phyloP scores from a whole-genome alignment of 2,888 invertebrate species.

The Idaea straminata region DNA sequence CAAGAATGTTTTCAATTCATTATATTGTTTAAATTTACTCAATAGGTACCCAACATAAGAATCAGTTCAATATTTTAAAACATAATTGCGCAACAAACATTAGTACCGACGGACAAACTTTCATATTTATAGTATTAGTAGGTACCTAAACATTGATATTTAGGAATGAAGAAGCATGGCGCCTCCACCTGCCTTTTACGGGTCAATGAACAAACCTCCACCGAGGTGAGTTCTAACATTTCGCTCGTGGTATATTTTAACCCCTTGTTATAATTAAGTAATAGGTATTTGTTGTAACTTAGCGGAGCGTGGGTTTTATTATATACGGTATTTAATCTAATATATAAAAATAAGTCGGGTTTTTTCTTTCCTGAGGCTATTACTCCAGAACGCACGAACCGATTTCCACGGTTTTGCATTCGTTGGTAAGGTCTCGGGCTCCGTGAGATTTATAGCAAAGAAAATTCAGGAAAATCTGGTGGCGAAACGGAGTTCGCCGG shows the following conservation, averaged over 20 bases:
- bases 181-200: constrained; percentile 21
- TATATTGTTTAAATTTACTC: neutral
- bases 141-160: constrained; percentile 21
- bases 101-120: neutral
- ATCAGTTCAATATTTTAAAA: neutral
- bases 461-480: too few species aligned
- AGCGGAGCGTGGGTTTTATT: too few species aligned
- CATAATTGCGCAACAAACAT: neutral
- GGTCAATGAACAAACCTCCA: constrained; percentile 17
- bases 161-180: constrained; percentile 25
- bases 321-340: too few species aligned
- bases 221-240: neutral
- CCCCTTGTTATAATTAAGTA: neutral
- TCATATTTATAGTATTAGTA: neutral
- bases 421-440: too few species aligned
- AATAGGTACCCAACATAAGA: neutral
- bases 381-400: too few species aligned
- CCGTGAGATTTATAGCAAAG: too few species aligned
- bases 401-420: too few species aligned
- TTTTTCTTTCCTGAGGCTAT: too few species aligned
- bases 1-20: too few species aligned
- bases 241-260: neutral
- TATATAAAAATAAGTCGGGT: too few species aligned
- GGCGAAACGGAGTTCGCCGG: too few species aligned
- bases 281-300: neutral